These are phyloP conservation scores for Tethya wilhelma DNA, from an alignment of 37 sponge, comb jelly and placozoan genomes.

Conservation along the genomic window DNA sequence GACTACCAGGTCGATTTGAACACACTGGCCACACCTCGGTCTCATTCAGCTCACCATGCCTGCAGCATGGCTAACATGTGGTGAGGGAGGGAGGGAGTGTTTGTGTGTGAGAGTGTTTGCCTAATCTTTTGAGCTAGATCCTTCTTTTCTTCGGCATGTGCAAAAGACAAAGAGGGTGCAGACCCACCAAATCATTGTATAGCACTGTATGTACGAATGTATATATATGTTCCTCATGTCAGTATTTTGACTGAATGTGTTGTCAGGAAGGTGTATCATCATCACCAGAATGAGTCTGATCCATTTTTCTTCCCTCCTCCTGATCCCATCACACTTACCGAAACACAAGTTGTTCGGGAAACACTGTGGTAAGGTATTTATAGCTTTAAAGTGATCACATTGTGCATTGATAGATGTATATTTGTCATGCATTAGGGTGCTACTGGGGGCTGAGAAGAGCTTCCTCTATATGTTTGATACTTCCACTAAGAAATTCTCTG, in stretches of 20 bases:
- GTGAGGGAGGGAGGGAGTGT: too few relatives aligned
- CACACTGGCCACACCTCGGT: background rate
- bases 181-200: too few relatives aligned
- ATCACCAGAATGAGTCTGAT: background rate
- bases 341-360: slow-evolving; percentile 51
- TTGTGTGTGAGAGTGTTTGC: too few relatives aligned
- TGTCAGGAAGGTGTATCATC: too few relatives aligned
- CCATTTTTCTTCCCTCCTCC: background rate
- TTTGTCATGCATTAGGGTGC: slow-evolving; percentile 28
- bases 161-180: too few relatives aligned
- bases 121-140: too few relatives aligned
- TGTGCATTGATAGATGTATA: slow-evolving; percentile 18
- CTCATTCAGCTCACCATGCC: slow-evolving; percentile 31
- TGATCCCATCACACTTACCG: slow-evolving; percentile 9
- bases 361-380: slow-evolving; percentile 47
- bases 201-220: too few relatives aligned
- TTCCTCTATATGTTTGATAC: slow-evolving; percentile 28
- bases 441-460: slow-evolving; percentile 46
- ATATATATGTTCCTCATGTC: too few relatives aligned
- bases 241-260: too few relatives aligned
- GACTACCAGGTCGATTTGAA: background rate
- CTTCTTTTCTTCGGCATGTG: too few relatives aligned
- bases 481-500: background rate
- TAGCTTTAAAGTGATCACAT: background rate
- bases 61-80: slow-evolving; percentile 39